Evolutionary conservation across 2,888 invertebrate genomes (phyloP), one percentile per base, ranked within the genome.

Genomic region (Cataglyphis livida): DNA sequence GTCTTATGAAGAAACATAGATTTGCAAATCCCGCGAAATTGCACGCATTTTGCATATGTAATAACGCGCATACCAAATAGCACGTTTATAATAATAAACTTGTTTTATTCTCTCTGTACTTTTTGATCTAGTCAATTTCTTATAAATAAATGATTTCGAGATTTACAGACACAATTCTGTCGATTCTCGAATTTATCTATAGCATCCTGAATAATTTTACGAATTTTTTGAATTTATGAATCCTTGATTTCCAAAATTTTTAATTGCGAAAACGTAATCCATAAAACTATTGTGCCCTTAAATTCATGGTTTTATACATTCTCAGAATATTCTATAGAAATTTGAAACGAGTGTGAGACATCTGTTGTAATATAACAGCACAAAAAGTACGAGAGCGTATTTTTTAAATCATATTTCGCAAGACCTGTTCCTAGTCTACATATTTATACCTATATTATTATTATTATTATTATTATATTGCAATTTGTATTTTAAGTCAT

Each of bases 81-180:
- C 35, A 18, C 18, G 18, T 62, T 61, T 81, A 62, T 15, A 59
- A 59, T 59, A 54, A 15, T 38, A 73, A 81, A 74, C 62, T 64
- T 82, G 57, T 87, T 83, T 84, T 82, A 79, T 9, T 15, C 28
- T 68, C 81, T 87, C 68, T 88, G 84, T 88, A 89, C 86, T 91
- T 91, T 91, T 90, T 90, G 88, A 93, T 93, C 93, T 93, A 93
- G 93, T 93, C 93, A 93, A 91, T 90, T n/a, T 84, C 82, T 85
- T 90, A 90, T 41, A 21, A 70, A 70, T 44, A 7, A 57, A 68
- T 3, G n/a, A 28, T 54, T 15, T 66, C 18, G 15, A 78, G 32
- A 70, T 32, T 68, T 18, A 35, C 15, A 44, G 4, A 44, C 15
- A 18, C 9, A 65, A 3, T 15, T 32, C 4, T 65, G 12, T 32